Percentiles rank a stretch among this genome's conserved stretches.
phyloP scores from a whole-genome alignment of 2,888 invertebrate species.

The Tortrix viridana region DNA sequence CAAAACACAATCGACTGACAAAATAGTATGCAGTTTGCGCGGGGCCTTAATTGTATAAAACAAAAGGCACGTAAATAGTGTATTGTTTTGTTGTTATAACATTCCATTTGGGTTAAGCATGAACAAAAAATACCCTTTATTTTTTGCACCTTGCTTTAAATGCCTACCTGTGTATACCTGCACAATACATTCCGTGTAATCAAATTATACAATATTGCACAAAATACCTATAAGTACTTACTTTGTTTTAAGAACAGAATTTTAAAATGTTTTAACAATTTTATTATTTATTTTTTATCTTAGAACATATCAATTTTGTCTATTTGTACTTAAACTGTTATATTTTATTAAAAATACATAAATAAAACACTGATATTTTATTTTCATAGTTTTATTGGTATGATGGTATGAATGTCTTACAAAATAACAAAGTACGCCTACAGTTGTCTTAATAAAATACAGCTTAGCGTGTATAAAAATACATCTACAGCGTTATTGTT shows the following conservation, averaged over 20 bases:
- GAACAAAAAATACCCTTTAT: too few species aligned
- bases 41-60: too few species aligned
- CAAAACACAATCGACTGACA: too few species aligned
- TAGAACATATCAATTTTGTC: background rate
- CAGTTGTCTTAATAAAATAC: conserved; percentile 73
- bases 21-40: too few species aligned
- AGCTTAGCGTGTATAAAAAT: conserved; percentile 61
- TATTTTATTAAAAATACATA: conserved; percentile 13
- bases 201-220: background rate
- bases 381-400: conserved; percentile 42
- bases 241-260: background rate
- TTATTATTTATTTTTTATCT: background rate
- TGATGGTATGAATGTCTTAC: conserved; percentile 72
- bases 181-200: background rate
- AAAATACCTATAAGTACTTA: background rate
- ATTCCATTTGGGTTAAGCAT: background rate
- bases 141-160: too few species aligned
- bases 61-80: too few species aligned
- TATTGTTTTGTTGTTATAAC: background rate
- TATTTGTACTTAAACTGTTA: conserved; percentile 11
- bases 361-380: conserved; percentile 39
- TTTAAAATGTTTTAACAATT: background rate
- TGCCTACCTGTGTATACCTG: too few species aligned
- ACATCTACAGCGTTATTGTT: conserved; percentile 40
- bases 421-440: conserved; percentile 59